A percentile compares a stretch with the other conserved stretches of the same genome.
Conservation (phyloP, 30 jellyfish, hydroid and myxozoan genomes). For the Rhopilema esculentum region DNA sequence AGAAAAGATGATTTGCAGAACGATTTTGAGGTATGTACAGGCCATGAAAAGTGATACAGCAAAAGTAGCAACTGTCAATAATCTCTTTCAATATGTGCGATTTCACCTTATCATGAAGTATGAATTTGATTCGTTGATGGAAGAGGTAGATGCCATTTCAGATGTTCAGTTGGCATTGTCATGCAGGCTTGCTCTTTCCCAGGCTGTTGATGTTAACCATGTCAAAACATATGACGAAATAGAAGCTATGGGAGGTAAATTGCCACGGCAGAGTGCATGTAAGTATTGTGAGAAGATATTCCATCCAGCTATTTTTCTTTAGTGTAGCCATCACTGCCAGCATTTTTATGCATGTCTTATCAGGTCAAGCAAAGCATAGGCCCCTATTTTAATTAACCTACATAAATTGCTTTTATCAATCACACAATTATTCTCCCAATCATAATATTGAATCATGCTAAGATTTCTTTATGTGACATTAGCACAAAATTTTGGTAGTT, state of each 20-base stretch:
- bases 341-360: too few species aligned
- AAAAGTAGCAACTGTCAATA: background rate
- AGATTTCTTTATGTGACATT: too few species aligned
- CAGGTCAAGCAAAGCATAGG: background rate
- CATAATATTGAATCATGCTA: too few species aligned
- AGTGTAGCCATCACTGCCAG: background rate
- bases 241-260: background rate
- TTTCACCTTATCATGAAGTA: slow-evolving; percentile 8
- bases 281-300: background rate
- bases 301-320: background rate
- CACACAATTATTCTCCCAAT: too few species aligned
- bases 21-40: slow-evolving; percentile 19
- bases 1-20: slow-evolving; percentile 21
- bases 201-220: background rate
- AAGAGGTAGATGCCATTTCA: background rate
- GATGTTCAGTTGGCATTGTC: background rate
- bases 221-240: background rate
- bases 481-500: too few species aligned
- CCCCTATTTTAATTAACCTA: too few species aligned
- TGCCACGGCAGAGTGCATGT: background rate
- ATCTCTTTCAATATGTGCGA: slow-evolving; percentile 14
- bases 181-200: slow-evolving; percentile 5
- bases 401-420: too few species aligned
- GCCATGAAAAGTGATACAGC: background rate
- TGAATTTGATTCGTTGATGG: slow-evolving; percentile 5